phyloP scores from a whole-genome alignment of 1,140 invertebrate species.

The Dendroctonus ponderosae region DNA sequence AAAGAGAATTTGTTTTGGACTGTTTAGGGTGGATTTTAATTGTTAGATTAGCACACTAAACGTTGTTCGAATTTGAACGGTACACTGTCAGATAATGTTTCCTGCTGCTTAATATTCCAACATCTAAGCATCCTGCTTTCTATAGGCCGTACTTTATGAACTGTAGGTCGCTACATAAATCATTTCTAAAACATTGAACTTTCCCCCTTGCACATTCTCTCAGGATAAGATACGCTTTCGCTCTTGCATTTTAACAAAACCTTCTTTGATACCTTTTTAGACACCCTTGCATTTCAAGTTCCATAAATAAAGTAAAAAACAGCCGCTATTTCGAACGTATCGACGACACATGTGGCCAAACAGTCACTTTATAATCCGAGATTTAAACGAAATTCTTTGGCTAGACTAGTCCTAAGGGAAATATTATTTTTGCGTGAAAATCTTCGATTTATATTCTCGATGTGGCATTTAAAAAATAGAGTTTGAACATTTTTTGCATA shows the following conservation, averaged over 20 bases:
- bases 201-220: constrained; percentile 3
- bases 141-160: background rate
- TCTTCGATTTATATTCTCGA: no score
- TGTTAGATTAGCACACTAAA: no score
- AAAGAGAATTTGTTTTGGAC: no score
- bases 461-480: no score
- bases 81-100: background rate
- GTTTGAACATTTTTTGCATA: no score
- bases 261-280: constrained; percentile 20
- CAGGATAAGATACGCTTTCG: constrained; percentile 15
- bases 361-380: constrained; percentile 1
- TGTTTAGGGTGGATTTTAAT: no score
- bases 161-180: constrained; percentile 12
- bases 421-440: no score
- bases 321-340: background rate
- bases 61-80: no score
- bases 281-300: constrained; percentile 5
- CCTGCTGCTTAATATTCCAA: background rate
- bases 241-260: constrained; percentile 20
- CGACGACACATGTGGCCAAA: constrained; percentile 17
- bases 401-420: no score
- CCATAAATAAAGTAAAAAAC: constrained; percentile 22
- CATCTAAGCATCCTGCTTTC: background rate
- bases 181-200: constrained; percentile 27
- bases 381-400: background rate